A percentile compares a stretch with the other conserved stretches of the same genome.
Evolutionary conservation across 2,113 vertebrate species (phyloP).

Genomic region (Varanus salvator): DNA sequence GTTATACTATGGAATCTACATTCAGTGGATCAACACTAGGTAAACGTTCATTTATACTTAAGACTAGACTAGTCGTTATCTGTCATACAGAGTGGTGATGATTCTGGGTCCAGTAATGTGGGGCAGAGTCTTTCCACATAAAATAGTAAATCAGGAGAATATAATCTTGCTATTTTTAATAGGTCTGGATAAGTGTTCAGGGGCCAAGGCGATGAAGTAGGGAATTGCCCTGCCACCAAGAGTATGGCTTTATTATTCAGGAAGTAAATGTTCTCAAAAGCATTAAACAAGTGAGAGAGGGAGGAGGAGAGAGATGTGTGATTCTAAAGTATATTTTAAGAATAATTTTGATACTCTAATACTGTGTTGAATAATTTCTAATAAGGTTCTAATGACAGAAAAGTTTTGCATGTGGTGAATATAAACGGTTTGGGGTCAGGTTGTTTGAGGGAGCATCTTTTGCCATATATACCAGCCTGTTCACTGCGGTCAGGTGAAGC

Average conservation of each 20-base stretch:
- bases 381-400: neutral
- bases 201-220: neutral
- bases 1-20: constrained; percentile 93
- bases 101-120: neutral
- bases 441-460: too few species aligned
- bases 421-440: too few species aligned
- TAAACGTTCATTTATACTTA: constrained; percentile 56
- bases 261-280: neutral
- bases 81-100: neutral
- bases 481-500: too few species aligned
- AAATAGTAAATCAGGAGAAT: neutral
- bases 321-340: neutral
- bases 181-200: neutral
- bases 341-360: neutral
- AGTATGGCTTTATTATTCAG: neutral
- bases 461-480: too few species aligned
- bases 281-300: neutral
- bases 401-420: neutral
- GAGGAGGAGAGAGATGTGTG: neutral
- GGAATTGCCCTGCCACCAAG: neutral
- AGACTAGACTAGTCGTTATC: neutral
- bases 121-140: neutral
- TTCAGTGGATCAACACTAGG: constrained; percentile 92
- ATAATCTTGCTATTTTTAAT: neutral
- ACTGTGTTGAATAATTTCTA: neutral